Conservation (phyloP, 2,888 invertebrate genomes). For the Xanthia icteritia region DNA sequence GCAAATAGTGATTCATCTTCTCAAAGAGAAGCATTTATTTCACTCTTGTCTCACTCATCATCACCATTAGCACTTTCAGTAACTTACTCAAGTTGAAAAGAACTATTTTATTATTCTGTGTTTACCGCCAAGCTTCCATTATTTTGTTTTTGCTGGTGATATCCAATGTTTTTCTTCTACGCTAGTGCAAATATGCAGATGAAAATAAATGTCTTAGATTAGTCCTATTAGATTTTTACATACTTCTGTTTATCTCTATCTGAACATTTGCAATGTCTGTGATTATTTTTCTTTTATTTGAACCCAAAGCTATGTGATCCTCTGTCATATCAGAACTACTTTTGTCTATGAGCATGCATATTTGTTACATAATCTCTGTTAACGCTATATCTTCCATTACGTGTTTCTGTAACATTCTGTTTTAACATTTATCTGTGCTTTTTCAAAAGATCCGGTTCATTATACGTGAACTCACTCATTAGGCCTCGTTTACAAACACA, state of each 20-base stretch:
- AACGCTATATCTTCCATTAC: constrained; percentile 42
- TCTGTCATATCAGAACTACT: constrained; percentile 38
- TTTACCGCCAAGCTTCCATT: constrained; percentile 73
- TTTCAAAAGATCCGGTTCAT: constrained; percentile 20
- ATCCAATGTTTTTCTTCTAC: constrained; percentile 47
- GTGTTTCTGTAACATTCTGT: constrained; percentile 53
- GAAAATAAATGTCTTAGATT: constrained; percentile 36
- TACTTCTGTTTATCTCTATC: constrained; percentile 41
- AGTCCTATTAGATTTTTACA: constrained; percentile 18
- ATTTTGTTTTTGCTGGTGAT: constrained; percentile 61
- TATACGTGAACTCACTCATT: constrained; percentile 30
- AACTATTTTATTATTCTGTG: constrained; percentile 68
- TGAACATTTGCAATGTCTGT: constrained; percentile 65
- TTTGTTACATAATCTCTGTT: constrained; percentile 49
- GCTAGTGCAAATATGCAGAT: constrained; percentile 65
- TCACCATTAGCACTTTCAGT: constrained; percentile 68
- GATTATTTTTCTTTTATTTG: constrained; percentile 39
- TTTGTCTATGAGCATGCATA: constrained; percentile 63
- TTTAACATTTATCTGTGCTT: constrained; percentile 64
- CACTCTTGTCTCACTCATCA: constrained; percentile 68
- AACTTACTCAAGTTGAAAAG: constrained; percentile 84
- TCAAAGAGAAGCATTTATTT: constrained; percentile 47
- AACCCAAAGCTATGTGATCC: constrained; percentile 44
- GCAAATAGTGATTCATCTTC: constrained; percentile 58
- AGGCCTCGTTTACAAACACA: constrained; percentile 24